Evolutionary conservation across 2,888 invertebrate species (phyloP).

Genomic region (Scaptodrosophila latifasciaeformis): DNA sequence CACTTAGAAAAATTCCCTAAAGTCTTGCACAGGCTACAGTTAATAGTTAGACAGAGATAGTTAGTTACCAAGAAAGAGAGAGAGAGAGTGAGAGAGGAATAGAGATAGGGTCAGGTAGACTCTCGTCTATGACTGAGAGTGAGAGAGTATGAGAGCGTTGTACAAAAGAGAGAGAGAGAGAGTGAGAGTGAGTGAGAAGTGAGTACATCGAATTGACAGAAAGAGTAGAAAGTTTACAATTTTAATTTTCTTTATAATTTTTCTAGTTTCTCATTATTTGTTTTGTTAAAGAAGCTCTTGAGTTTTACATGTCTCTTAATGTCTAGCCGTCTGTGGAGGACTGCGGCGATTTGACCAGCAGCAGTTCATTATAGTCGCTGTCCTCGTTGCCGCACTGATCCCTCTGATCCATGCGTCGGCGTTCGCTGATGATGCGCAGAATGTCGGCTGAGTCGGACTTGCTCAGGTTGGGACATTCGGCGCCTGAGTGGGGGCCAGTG

Average conservation of each 20-base stretch:
- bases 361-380: slow-evolving; percentile 73
- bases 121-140: neutral
- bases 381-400: slow-evolving; percentile 74
- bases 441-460: slow-evolving; percentile 75
- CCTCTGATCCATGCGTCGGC: slow-evolving; percentile 72
- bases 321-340: slow-evolving; percentile 65
- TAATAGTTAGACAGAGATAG: neutral
- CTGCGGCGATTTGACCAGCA: slow-evolving; percentile 72
- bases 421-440: slow-evolving; percentile 74
- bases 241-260: neutral
- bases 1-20: slow-evolving; percentile 62
- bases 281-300: neutral
- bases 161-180: slow-evolving; percentile 2
- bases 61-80: neutral
- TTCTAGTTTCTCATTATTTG: neutral
- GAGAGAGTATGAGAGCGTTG: neutral
- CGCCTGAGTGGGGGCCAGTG: slow-evolving; percentile 21
- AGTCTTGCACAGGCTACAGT: slow-evolving; percentile 36
- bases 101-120: neutral
- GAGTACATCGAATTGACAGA: neutral
- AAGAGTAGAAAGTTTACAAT: neutral
- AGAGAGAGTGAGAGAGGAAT: neutral
- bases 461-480: slow-evolving; percentile 43
- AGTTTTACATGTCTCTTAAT: neutral
- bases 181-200: neutral